Base-by-base conservation (phyloP, 2,888 invertebrate species). In the Eulithis testata region DNA sequence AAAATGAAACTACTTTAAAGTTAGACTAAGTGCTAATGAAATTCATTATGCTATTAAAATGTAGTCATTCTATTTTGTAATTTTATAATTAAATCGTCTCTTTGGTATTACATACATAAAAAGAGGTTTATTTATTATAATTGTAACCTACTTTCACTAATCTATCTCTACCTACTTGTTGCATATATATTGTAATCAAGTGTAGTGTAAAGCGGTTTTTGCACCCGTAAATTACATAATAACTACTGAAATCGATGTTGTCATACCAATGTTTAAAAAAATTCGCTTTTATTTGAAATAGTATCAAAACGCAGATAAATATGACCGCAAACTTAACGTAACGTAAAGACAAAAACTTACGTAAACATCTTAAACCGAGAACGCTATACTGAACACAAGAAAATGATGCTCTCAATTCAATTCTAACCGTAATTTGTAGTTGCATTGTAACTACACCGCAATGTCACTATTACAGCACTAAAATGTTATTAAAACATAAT, bases 401-500 rank as follows among this genome's bases (percentile, higher is more conserved):
- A 37, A 12, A 1, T n/a, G 36, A 49, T 57, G 50, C 21, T 49
- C 58, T 43, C 50, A 43, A 51, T 53, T 14, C 4, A 4, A 11
- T 40, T 21, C 0, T 43, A 44, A 43, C 54, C 40, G 55, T 58
- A 66, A 66, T 47, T 57, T 40, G 0, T 3, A 37, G 31, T 6
- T 12, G 14, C 59, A 12, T 14, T 27, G 50, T 43, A 65, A 9
- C 47, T 14, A 40, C 54, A 64, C 69, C 72, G 45, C 72, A 74
- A 52, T 65, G 14, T 71, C 61, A 69, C 62, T 56, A 71, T 78
- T 74, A 68, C 55, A 60, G 73, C 73, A 70, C 68, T 69, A 65
- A 70, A 73, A 55, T 58, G 65, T 58, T 73, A 75, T 77, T 71
- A 77, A 40, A 70, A 72, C 63, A 69, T 73, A 61, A 80, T 75